Conservation (phyloP, 2,888 invertebrate genomes). For the Julus scandinavius region DNA sequence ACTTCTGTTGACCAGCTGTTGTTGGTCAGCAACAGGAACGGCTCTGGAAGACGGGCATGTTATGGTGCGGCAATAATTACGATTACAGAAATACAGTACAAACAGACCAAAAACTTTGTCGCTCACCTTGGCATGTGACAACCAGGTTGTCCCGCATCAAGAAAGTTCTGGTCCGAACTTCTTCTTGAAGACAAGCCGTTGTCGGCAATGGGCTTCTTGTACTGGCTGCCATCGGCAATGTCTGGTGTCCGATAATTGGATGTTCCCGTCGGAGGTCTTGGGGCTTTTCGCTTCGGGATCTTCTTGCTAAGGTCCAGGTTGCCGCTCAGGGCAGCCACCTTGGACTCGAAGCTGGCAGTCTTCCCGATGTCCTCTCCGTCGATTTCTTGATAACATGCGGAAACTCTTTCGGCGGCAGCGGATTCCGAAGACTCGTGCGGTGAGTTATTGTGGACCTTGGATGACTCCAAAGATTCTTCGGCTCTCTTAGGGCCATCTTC, state of each 20-base stretch:
- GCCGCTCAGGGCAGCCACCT: conserved; percentile 53
- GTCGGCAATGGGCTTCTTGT: not conserved
- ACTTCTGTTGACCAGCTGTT: not conserved
- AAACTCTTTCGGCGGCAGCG: not conserved
- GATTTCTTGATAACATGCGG: not conserved
- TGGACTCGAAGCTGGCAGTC: conserved; percentile 53
- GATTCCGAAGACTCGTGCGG: not conserved
- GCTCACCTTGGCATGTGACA: not conserved
- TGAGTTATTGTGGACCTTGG: not conserved
- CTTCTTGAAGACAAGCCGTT: not conserved
- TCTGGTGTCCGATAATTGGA: not conserved
- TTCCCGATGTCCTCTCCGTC: not conserved
- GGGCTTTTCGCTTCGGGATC: conserved; percentile 59
- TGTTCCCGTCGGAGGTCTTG: conserved; percentile 57
- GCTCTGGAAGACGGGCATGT: not conserved
- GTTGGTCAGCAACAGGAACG: not conserved
- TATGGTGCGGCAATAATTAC: too few relatives aligned
- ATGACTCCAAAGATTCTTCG: not conserved
- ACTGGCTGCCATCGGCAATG: not conserved
- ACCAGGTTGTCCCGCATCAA: not conserved
- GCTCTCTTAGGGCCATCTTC: not conserved
- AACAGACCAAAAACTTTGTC: not conserved
- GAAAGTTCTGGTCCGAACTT: not conserved
- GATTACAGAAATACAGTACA: too few relatives aligned
- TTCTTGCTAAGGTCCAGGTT: conserved; percentile 57